Evolutionary conservation across 2,888 invertebrate species (phyloP), one percentile per base, ranked within the genome.

Genomic region (Morinoia aosen): DNA sequence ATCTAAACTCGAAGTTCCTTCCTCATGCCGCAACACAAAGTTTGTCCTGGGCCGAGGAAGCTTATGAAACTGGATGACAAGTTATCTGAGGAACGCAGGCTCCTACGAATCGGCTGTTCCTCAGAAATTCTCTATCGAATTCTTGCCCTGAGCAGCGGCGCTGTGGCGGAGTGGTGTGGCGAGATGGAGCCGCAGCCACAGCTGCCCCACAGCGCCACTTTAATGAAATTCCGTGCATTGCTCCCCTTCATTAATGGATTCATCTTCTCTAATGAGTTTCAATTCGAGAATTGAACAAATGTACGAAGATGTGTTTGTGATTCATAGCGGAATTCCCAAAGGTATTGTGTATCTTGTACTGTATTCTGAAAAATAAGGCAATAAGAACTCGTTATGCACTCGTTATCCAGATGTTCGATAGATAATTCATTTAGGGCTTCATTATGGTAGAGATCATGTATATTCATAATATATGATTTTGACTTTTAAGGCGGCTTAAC

Each of bases 231-330:
- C 90, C 90, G 48, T 11, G 90, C 90, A 90, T 90, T 90, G 33
- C 57, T 93, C 48, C 93, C 58, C 56, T 57, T 93, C 56, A 57
- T 93, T 93, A 93, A 93, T 93, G 93, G 57, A 93, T 93, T 93
- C 93, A 93, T 93, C 93, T 93, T 93, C 93, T 12, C 48, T 93
- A 93, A 93, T 93, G 57, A 57, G 57, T 93, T 48, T 14, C 57
- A 93, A 93, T 93, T 57, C 48, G 90, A 90, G 48, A 33, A 76
- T 14, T 40, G 48, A 40, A 90, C 90, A 14, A 90, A 40, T 90
- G 40, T 40, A 90, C 39, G 39, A 40, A 90, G 40, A 40, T 90
- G 90, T 90, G 39, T 11, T 90, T 48, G 90, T 39, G 40, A 90
- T 90, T 90, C 48, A 4, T 90, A 11, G 12, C 40, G 39, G 40